phyloP scores from a whole-genome alignment of 2,797 vertebrate species.

The Phalanger gymnotis region DNA sequence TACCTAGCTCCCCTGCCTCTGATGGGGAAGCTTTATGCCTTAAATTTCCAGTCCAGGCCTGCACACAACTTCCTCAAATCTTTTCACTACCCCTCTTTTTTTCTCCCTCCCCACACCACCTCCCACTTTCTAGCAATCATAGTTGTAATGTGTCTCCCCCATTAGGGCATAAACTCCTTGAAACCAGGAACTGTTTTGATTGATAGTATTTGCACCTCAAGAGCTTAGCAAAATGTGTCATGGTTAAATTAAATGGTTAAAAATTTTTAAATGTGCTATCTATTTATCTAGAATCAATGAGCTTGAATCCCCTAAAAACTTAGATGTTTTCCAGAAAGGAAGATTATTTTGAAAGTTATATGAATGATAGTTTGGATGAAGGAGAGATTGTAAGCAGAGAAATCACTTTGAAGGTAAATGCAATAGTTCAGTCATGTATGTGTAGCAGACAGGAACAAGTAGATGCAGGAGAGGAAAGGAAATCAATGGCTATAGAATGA shows the following conservation, averaged over 20 bases:
- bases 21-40: neutral
- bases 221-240: neutral
- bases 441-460: neutral
- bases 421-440: neutral
- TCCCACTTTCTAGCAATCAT: neutral
- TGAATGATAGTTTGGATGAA: neutral
- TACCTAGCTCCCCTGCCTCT: neutral
- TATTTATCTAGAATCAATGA: neutral
- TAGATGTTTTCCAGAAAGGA: neutral
- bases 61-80: neutral
- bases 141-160: neutral
- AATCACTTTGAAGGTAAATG: neutral
- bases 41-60: neutral
- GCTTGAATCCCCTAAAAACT: neutral
- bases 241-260: neutral
- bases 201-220: neutral
- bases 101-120: neutral
- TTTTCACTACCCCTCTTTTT: neutral
- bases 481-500: neutral
- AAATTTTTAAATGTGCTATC: neutral
- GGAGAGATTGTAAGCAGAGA: neutral
- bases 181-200: neutral
- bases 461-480: neutral
- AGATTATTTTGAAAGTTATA: neutral
- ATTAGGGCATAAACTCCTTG: neutral